A percentile compares a stretch with the other conserved stretches of the same genome.
Conservation (phyloP, 2,797 vertebrate species). For the Peromyscus eremicus region DNA sequence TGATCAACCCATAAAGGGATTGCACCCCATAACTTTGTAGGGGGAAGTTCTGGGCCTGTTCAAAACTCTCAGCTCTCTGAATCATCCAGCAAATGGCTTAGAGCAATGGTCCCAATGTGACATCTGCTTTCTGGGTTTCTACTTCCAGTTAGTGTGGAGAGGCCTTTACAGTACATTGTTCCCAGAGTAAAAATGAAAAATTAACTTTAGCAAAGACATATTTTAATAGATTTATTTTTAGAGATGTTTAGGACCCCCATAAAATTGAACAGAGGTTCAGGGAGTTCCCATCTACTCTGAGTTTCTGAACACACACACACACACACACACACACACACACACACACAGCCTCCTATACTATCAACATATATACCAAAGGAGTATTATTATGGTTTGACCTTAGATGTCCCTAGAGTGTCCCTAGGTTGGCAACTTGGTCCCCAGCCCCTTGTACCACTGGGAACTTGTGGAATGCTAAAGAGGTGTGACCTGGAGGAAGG, state of each 20-base stretch:
- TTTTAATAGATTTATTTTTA: constrained; percentile 2
- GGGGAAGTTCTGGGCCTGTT: background rate
- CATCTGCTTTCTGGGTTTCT: background rate
- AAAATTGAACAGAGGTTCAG: background rate
- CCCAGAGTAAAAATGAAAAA: background rate
- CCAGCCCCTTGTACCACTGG: background rate
- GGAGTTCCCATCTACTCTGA: background rate
- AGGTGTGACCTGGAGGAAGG: background rate
- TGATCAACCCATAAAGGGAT: background rate
- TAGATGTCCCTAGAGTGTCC: background rate
- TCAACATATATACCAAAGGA: background rate
- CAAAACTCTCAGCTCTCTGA: background rate
- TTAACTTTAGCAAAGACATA: background rate
- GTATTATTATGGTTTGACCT: background rate
- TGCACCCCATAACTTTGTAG: background rate
- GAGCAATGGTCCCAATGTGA: background rate
- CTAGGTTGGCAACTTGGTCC: background rate
- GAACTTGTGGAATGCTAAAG: background rate
- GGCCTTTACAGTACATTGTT: background rate
- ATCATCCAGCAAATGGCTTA: background rate
- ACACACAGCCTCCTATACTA: background rate
- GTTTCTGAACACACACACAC: background rate
- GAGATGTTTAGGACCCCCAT: background rate
- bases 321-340: background rate
- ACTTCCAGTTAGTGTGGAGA: background rate